These are phyloP conservation scores for Drosophila ustulata DNA, from an alignment of 2,888 invertebrate genomes.

Conservation along the genomic window DNA sequence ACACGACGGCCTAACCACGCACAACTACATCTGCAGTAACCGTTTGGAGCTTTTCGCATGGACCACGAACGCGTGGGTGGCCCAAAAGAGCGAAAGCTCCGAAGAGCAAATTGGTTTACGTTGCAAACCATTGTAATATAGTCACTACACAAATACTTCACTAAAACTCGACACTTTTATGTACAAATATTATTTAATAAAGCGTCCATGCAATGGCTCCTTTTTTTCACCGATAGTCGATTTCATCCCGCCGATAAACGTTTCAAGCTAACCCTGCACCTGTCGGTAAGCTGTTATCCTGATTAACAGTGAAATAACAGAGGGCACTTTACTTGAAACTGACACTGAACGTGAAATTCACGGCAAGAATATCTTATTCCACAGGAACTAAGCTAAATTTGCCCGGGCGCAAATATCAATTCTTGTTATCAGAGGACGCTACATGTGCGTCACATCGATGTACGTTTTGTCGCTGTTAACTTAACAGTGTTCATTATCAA, in stretches of 20 bases:
- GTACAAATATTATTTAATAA: not conserved
- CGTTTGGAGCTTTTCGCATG: slow-evolving; percentile 59
- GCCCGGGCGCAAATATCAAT: too few species aligned
- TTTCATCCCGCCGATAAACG: not conserved
- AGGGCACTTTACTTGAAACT: not conserved
- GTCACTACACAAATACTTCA: not conserved
- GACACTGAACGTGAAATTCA: too few species aligned
- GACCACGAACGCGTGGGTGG: slow-evolving; percentile 53
- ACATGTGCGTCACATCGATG: too few species aligned
- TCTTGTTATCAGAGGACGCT: too few species aligned
- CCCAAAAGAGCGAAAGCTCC: slow-evolving; percentile 59
- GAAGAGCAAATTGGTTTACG: slow-evolving; percentile 25
- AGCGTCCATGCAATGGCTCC: not conserved
- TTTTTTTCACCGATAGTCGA: not conserved
- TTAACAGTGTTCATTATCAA: too few species aligned
- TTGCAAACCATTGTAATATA: slow-evolving; percentile 25
- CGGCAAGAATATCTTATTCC: too few species aligned
- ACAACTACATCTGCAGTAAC: slow-evolving; percentile 57
- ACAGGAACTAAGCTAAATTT: too few species aligned
- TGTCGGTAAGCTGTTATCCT: not conserved
- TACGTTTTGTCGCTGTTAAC: too few species aligned
- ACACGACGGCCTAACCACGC: slow-evolving; percentile 56
- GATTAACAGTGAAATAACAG: not conserved
- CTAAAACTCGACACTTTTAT: not conserved
- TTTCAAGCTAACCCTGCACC: not conserved